Evolutionary conservation across 2,113 vertebrate genomes (phyloP).

Genomic region (Callaeas wilsoni): DNA sequence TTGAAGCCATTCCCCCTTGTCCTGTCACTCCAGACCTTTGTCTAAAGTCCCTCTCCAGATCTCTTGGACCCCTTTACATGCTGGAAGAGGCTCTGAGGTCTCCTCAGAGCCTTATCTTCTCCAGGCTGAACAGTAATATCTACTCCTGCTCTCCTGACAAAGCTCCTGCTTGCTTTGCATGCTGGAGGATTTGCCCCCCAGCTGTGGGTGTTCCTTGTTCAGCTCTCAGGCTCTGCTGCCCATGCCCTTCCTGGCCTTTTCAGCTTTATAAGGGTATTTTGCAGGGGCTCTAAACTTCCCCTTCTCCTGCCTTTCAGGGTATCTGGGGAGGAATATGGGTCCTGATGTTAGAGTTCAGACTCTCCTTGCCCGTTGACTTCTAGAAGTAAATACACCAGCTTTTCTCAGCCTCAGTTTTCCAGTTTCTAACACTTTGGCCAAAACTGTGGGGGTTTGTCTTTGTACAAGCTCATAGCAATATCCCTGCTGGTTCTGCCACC

Average conservation of each 20-base stretch:
- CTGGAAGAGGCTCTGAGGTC: neutral
- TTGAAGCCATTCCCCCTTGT: neutral
- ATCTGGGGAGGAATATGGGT: neutral
- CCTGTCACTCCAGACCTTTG: neutral
- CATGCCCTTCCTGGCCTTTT: neutral
- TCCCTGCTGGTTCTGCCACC: neutral
- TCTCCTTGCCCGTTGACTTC: neutral
- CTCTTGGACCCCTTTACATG: neutral
- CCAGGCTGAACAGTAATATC: neutral
- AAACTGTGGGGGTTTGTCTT: neutral
- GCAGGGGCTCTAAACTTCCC: neutral
- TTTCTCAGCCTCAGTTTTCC: neutral
- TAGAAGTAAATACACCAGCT: neutral
- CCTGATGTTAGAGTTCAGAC: neutral
- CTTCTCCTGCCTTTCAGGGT: neutral
- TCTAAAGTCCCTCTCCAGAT: neutral
- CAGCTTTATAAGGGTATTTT: neutral
- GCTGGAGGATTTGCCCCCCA: neutral
- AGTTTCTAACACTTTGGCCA: neutral
- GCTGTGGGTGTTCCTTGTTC: neutral
- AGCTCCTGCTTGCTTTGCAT: neutral
- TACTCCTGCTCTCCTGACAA: neutral
- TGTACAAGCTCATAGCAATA: fast-evolving
- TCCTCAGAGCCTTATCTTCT: neutral
- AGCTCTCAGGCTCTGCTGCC: neutral